phyloP scores from a whole-genome alignment of 2,113 vertebrate species.

The Xenopus laevis region DNA sequence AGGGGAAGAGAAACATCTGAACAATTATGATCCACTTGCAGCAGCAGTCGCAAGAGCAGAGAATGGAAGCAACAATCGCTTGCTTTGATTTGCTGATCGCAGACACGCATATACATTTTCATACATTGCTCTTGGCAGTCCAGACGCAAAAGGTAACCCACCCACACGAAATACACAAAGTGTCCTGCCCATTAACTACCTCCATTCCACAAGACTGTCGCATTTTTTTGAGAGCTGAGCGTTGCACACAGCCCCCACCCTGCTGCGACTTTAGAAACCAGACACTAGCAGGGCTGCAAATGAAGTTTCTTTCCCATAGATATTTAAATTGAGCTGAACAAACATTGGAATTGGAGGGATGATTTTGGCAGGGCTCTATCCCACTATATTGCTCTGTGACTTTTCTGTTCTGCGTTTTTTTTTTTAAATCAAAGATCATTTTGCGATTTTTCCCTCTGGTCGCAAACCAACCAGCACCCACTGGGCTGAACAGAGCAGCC shows the following conservation, averaged over 20 bases:
- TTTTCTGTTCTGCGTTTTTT: no score
- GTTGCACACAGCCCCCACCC: conserved; percentile 11
- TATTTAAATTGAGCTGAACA: conserved; percentile 29
- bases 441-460: no score
- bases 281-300: conserved; percentile 9
- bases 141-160: conserved; percentile 14
- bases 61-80: not conserved
- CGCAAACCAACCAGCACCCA: no score
- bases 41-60: not conserved
- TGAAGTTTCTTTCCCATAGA: conserved; percentile 33
- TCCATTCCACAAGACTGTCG: conserved; percentile 10
- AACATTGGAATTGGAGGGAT: conserved; percentile 26
- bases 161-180: conserved; percentile 30
- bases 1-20: conserved; percentile 1
- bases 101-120: not conserved
- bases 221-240: not conserved
- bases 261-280: conserved; percentile 34
- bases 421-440: no score
- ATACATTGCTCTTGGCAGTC: not conserved
- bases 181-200: not conserved
- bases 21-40: not conserved
- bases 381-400: not conserved
- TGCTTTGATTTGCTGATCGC: not conserved
- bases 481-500: no score
- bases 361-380: no score